phyloP scores from a whole-genome alignment of 2,797 vertebrate species.

The Lepus townsendii region DNA sequence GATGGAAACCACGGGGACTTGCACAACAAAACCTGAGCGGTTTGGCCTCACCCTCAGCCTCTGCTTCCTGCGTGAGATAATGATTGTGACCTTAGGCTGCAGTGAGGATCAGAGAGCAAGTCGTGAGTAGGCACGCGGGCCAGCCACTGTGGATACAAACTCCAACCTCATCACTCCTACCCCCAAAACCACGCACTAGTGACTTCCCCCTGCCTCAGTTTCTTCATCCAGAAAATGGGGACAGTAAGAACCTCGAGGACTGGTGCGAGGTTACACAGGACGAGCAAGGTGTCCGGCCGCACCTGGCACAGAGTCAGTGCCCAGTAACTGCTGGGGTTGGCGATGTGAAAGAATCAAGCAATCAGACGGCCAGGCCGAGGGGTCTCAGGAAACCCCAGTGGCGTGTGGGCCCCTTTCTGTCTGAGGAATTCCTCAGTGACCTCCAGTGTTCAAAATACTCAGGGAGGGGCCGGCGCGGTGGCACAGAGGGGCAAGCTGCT shows the following conservation, averaged over 20 bases:
- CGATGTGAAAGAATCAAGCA: not conserved
- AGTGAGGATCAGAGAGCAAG: not conserved
- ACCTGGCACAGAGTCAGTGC: not conserved
- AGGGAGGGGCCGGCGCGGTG: not conserved
- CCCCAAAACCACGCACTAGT: not conserved
- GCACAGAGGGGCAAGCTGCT: not conserved
- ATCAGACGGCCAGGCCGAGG: too few species aligned
- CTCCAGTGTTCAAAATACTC: not conserved
- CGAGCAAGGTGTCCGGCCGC: not conserved
- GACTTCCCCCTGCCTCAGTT: not conserved
- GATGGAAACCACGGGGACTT: not conserved
- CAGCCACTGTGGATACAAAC: not conserved
- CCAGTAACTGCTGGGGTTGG: not conserved
- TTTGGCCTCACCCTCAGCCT: not conserved
- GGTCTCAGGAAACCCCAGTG: not conserved
- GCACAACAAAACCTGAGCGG: not conserved
- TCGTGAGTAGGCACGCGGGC: rapidly evolving
- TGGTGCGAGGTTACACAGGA: not conserved
- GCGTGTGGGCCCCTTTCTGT: not conserved
- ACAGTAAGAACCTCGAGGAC: not conserved
- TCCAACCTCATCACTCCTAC: not conserved
- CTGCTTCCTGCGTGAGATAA: not conserved
- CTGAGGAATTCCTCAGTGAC: not conserved
- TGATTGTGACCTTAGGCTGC: not conserved
- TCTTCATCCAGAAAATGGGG: not conserved